phyloP scores from a whole-genome alignment of 2,113 vertebrate species.

The Sinocyclocheilus maitianheensis region DNA sequence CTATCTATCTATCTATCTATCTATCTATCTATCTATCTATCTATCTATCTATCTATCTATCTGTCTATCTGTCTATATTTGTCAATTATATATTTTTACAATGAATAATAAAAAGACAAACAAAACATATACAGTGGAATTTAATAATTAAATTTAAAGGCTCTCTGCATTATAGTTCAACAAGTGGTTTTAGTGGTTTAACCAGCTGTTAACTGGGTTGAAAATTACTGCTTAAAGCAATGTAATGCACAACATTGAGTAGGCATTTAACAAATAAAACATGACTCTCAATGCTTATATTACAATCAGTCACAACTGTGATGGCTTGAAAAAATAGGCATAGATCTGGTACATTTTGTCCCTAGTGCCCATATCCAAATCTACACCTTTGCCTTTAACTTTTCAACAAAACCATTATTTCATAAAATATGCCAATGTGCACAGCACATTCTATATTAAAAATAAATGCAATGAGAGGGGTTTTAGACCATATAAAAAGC shows the following conservation, averaged over 20 bases:
- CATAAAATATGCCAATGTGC: neutral
- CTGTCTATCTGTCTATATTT: neutral
- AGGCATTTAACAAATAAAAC: neutral
- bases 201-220: too few relatives aligned
- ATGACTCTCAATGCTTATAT: neutral
- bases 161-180: neutral
- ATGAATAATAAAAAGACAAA: neutral
- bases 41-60: neutral
- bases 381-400: neutral
- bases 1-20: neutral
- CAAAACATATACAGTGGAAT: too few relatives aligned
- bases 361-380: neutral
- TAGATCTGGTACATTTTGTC: neutral
- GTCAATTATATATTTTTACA: neutral
- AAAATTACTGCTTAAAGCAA: too few relatives aligned
- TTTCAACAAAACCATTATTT: neutral
- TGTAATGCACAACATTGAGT: neutral
- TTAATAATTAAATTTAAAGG: neutral
- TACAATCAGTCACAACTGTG: neutral
- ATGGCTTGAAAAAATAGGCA: neutral
- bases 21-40: neutral
- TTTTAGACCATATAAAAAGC: neutral
- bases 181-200: neutral
- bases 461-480: neutral
- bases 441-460: neutral